These are phyloP conservation scores for Agapornis canus DNA, from an alignment of 2,797 vertebrate genomes.

Conservation along the genomic window DNA sequence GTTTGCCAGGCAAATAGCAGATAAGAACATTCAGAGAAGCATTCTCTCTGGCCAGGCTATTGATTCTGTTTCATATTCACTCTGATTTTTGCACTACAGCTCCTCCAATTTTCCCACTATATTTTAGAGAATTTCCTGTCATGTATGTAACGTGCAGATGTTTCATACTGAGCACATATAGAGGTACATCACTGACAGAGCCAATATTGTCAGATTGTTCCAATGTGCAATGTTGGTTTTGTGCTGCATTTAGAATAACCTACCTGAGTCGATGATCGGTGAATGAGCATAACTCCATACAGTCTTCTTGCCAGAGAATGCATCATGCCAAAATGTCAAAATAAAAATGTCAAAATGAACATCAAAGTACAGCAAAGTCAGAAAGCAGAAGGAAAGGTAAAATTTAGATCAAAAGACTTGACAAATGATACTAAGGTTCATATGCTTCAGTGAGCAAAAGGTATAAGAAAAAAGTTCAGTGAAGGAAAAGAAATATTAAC, in stretches of 20 bases:
- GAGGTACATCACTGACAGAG: background rate
- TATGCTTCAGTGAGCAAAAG: background rate
- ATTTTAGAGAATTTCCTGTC: background rate
- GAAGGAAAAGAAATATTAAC: background rate
- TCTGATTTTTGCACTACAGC: fast-evolving
- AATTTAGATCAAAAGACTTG: background rate
- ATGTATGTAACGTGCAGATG: background rate
- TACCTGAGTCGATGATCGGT: background rate
- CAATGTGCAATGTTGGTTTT: background rate
- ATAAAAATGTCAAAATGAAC: background rate
- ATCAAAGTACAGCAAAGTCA: background rate
- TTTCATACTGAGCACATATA: background rate
- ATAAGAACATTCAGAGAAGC: background rate
- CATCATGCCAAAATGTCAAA: background rate
- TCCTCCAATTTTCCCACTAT: background rate
- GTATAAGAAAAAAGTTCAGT: background rate
- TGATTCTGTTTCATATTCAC: background rate
- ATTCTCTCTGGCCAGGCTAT: background rate
- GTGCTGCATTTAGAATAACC: background rate
- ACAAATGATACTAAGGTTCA: background rate
- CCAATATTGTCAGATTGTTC: background rate
- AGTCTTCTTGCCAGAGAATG: background rate
- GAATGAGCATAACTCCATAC: background rate
- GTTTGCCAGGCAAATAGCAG: background rate
- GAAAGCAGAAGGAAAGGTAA: background rate